Evolutionary conservation across 2,113 vertebrate species (phyloP).

Genomic region (Conger conger): DNA sequence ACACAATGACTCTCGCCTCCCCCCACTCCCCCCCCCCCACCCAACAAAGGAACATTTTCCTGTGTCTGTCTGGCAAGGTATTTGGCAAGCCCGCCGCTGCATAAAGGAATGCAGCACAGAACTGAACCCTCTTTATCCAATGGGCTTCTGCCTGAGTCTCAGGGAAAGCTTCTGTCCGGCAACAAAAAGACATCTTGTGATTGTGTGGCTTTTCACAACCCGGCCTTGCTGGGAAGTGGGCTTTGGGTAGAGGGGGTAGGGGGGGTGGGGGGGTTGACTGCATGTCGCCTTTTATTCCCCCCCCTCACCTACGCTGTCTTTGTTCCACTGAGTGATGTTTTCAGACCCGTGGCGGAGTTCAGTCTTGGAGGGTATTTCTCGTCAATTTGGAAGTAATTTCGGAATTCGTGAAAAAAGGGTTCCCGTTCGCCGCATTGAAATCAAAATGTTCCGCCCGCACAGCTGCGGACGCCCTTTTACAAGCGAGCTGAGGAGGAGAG

Average conservation of each 20-base stretch:
- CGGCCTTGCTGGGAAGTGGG: neutral
- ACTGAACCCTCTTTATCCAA: slow-evolving; percentile 13
- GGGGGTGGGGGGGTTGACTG: neutral
- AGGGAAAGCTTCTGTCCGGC: slow-evolving; percentile 15
- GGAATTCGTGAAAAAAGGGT: slow-evolving; percentile 35
- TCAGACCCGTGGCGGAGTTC: slow-evolving; percentile 31
- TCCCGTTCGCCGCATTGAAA: slow-evolving; percentile 39
- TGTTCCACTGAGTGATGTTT: neutral
- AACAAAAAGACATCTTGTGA: slow-evolving; percentile 8
- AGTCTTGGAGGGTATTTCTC: slow-evolving; percentile 37
- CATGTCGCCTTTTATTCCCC: neutral
- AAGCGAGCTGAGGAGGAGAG: slow-evolving; percentile 31
- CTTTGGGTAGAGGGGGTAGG: neutral
- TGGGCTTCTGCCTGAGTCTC: neutral
- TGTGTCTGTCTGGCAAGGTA: neutral
- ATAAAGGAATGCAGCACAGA: neutral
- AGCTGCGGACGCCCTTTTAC: slow-evolving; percentile 36
- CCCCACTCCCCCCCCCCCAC: too few species aligned
- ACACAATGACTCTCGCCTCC: neutral
- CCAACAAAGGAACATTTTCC: neutral
- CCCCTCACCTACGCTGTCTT: neutral
- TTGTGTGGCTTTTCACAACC: slow-evolving; percentile 1
- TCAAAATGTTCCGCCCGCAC: slow-evolving; percentile 41
- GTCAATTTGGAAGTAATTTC: slow-evolving; percentile 29
- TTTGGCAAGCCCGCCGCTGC: neutral